Evolutionary conservation across 1,140 invertebrate species (phyloP).

Genomic region (Sycophaga agraensis): DNA sequence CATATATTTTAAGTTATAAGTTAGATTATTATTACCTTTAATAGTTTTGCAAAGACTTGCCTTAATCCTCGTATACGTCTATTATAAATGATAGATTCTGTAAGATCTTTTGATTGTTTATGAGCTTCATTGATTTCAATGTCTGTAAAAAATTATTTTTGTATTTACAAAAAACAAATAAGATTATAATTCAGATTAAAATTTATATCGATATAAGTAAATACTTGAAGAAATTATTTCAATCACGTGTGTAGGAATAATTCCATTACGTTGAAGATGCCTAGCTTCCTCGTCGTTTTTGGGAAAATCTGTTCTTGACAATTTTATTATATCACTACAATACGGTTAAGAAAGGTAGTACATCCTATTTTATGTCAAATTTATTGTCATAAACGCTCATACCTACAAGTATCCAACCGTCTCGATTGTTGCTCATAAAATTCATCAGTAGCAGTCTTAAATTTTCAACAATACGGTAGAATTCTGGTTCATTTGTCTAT

Average conservation of each 20-base stretch:
- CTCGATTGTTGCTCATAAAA: slow-evolving; percentile 23
- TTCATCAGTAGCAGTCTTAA: slow-evolving; percentile 32
- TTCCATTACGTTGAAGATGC: slow-evolving; percentile 48
- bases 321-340: too few species aligned
- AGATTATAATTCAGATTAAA: too few species aligned
- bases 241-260: slow-evolving; percentile 58
- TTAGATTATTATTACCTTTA: slow-evolving; percentile 31
- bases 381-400: too few species aligned
- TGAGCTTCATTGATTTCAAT: background rate
- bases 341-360: too few species aligned
- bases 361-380: background rate
- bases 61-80: slow-evolving; percentile 32
- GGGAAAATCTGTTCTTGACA: slow-evolving; percentile 45
- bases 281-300: slow-evolving; percentile 53
- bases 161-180: too few species aligned
- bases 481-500: too few species aligned
- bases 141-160: background rate
- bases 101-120: background rate
- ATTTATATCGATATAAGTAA: too few species aligned
- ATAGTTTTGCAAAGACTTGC: slow-evolving; percentile 33
- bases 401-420: slow-evolving; percentile 49
- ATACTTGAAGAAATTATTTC: slow-evolving; percentile 48
- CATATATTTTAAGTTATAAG: background rate
- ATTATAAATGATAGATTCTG: slow-evolving; percentile 8
- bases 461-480: slow-evolving; percentile 34